Evolutionary conservation across 2,113 vertebrate species (phyloP).

Genomic region (Grammatotria lemairii): DNA sequence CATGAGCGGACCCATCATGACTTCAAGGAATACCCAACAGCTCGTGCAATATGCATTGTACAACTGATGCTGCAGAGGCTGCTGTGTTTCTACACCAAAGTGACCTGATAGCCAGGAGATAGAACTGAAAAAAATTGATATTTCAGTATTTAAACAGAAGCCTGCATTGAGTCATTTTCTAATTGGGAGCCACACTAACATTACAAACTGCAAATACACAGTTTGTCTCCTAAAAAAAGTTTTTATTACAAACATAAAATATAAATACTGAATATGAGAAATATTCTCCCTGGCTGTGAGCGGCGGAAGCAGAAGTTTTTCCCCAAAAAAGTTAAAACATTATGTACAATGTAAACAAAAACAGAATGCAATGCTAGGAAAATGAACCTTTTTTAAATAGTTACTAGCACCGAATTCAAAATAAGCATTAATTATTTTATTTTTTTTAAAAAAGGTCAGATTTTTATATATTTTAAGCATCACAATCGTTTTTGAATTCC

Average conservation of each 20-base stretch:
- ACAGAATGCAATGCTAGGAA: background rate
- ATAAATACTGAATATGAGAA: background rate
- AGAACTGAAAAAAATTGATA: background rate
- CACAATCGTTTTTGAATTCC: background rate
- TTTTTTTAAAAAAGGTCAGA: accelerated
- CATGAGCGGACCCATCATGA: conserved; percentile 37
- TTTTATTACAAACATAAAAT: background rate
- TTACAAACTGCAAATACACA: background rate
- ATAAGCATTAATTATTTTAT: background rate
- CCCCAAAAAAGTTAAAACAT: background rate
- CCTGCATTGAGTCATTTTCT: background rate
- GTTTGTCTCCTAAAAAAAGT: background rate
- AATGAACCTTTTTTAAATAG: background rate
- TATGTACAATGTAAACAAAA: background rate
- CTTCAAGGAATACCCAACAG: background rate
- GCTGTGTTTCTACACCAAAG: background rate
- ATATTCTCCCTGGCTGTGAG: background rate
- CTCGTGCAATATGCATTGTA: background rate
- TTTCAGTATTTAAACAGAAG: background rate
- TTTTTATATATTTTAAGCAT: background rate
- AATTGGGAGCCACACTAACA: background rate
- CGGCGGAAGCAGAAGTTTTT: background rate
- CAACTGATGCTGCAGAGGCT: background rate
- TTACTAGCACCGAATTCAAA: background rate
- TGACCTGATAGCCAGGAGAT: background rate